These are phyloP conservation scores for Metopolophium dirhodum DNA, from an alignment of 1,140 invertebrate genomes.

Conservation along the genomic window DNA sequence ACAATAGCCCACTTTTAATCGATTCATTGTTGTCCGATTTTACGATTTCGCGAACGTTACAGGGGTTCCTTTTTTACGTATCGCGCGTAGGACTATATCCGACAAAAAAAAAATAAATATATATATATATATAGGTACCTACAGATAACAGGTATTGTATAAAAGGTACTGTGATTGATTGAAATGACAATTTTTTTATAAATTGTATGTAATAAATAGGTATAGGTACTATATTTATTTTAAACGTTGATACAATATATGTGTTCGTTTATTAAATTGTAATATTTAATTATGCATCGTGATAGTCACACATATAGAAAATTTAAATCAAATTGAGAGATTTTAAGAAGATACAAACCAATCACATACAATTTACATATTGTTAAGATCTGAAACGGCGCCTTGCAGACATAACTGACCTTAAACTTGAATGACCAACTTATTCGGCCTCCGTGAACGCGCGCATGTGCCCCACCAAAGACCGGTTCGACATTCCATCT, in stretches of 20 bases:
- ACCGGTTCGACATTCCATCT: slow-evolving; percentile 52
- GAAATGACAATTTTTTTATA: not conserved
- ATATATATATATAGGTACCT: not conserved
- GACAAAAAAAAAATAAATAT: not conserved
- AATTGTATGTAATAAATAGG: not conserved
- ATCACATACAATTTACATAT: not conserved
- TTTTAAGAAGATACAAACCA: not conserved
- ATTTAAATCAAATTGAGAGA: not conserved
- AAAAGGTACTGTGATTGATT: not conserved
- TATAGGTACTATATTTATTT: not conserved
- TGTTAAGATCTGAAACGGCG: not conserved
- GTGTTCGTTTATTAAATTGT: not conserved
- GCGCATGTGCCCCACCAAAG: slow-evolving; percentile 54
- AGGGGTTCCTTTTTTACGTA: not conserved
- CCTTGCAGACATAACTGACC: slow-evolving; percentile 50
- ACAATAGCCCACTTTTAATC: slow-evolving; percentile 42
- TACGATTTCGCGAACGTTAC: not conserved
- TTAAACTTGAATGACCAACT: slow-evolving; percentile 57
- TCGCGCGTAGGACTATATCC: not conserved
- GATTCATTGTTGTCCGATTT: slow-evolving; percentile 29
- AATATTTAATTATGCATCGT: not conserved
- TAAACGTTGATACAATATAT: not conserved
- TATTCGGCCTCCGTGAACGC: slow-evolving; percentile 52
- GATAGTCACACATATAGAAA: not conserved
- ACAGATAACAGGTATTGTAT: not conserved